Evolutionary conservation across 2,888 invertebrate genomes (phyloP).

Genomic region (Oxystoma pomonae): DNA sequence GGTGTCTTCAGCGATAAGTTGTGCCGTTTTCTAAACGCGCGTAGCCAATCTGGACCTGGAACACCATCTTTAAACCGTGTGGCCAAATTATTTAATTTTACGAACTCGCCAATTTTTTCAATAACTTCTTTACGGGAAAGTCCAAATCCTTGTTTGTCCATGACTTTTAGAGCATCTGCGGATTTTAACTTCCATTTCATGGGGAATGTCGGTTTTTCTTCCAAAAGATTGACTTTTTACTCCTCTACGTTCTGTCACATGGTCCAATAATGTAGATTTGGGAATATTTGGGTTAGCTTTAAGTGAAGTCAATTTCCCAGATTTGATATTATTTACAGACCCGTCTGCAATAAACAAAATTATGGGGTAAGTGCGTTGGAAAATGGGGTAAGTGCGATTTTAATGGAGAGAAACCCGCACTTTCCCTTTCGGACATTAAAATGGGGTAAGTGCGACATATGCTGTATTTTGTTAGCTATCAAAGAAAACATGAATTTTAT

Average conservation of each 20-base stretch:
- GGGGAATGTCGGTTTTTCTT: not conserved
- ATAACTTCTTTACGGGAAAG: too few species aligned
- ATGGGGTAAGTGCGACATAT: not conserved
- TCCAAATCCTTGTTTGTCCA: too few species aligned
- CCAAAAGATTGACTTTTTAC: constrained; percentile 3
- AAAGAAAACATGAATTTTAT: not conserved
- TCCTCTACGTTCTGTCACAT: constrained; percentile 2
- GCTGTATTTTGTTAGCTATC: not conserved
- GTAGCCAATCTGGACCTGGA: constrained; percentile 14
- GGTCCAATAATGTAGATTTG: not conserved
- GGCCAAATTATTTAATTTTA: too few species aligned
- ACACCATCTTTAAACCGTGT: constrained; percentile 5
- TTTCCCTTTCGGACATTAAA: not conserved
- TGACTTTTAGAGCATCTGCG: not conserved
- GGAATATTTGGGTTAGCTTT: not conserved
- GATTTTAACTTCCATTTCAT: constrained; percentile 1
- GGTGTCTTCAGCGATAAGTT: constrained; percentile 8
- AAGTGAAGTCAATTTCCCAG: not conserved
- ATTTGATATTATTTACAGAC: not conserved
- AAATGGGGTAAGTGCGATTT: not conserved
- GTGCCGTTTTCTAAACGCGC: constrained; percentile 10
- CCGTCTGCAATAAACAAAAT: not conserved
- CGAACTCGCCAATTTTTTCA: too few species aligned
- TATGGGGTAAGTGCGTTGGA: constrained; percentile 10
- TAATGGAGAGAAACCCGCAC: not conserved